These are phyloP conservation scores for Monodelphis domestica DNA, from an alignment of 2,797 vertebrate genomes.

Conservation along the genomic window DNA sequence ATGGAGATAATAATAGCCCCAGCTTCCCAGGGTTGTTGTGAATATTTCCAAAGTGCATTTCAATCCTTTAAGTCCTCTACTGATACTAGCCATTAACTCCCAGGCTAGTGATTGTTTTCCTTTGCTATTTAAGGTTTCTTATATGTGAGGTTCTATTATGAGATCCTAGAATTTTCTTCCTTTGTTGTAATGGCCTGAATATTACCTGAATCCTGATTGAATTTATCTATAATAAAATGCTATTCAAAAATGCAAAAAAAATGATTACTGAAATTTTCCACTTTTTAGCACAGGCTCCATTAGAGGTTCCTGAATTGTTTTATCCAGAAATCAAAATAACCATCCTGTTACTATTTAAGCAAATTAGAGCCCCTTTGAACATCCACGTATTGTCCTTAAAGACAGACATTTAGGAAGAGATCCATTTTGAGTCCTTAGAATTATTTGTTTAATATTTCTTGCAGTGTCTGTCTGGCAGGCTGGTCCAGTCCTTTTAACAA, in stretches of 20 bases:
- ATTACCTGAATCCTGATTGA: not conserved
- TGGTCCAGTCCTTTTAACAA: not conserved
- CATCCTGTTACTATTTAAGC: constrained; percentile 18
- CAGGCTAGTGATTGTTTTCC: not conserved
- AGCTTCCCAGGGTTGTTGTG: not conserved
- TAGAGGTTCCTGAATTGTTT: constrained; percentile 17
- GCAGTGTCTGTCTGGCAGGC: not conserved
- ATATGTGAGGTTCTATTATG: not conserved
- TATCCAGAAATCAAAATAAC: constrained; percentile 21
- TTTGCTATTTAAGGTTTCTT: not conserved
- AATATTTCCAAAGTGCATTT: not conserved
- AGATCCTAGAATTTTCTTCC: not conserved
- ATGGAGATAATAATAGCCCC: not conserved
- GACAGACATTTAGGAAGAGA: constrained; percentile 21
- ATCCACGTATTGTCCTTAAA: constrained; percentile 20
- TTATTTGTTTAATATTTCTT: not conserved
- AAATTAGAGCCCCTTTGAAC: constrained; percentile 7
- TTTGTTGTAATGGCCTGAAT: not conserved
- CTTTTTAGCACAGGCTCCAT: not conserved
- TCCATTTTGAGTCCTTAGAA: not conserved
- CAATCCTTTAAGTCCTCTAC: not conserved
- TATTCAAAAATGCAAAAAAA: constrained; percentile 11
- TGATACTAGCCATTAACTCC: not conserved
- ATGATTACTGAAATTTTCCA: not conserved
- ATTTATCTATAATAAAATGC: constrained; percentile 6